Evolutionary conservation across 2,888 invertebrate species (phyloP), one percentile per base, ranked within the genome.

Genomic region (Xanthorhoe spadicearia): DNA sequence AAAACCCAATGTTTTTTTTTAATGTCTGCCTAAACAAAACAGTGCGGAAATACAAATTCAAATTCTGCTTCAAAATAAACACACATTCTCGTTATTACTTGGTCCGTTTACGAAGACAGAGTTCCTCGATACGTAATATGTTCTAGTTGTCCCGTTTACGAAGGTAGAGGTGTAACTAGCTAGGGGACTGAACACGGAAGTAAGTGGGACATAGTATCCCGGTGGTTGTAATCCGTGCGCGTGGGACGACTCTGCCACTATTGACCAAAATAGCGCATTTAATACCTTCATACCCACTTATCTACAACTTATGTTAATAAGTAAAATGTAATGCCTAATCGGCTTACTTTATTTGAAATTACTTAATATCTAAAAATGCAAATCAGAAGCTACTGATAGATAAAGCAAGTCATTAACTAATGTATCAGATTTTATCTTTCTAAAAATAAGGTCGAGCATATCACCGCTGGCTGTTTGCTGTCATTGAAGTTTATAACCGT

Each of bases 241-340:
- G 90, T 90, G 88, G 91, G 91, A 79, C 75, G 87, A 69, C 74
- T 83, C 80, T 83, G 74, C 28, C 51, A 66, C 78, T 82, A 78
- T 81, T 84, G 82, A 85, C n/a, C 84, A 83, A 84, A 83, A 85
- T 80, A 78, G 77, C 76, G 74, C 77, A 72, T 75, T 77, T 76
- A 77, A 32, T 51, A 46, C 19, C 51, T 50, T 43, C 51, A 38
- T 48, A 35, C 72, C 73, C 73, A 73, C 69, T 76, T 72, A 75
- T 57, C 32, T 10, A 15, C 10, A 35, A 57, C 23, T 48, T 9
- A 57, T 49, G 17, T 48, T 49, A 17, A 10, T 15, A 15, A 48
- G 10, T 49, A 13, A 28, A 15, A 28, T 49, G 17, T 49, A 49
- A 49, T 49, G 46, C 15, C 28, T 46, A 46, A 48, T 48, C n/a